Evolutionary conservation across 2,888 invertebrate species (phyloP), one percentile per base, ranked within the genome.

Genomic region (Biston stratarius): DNA sequence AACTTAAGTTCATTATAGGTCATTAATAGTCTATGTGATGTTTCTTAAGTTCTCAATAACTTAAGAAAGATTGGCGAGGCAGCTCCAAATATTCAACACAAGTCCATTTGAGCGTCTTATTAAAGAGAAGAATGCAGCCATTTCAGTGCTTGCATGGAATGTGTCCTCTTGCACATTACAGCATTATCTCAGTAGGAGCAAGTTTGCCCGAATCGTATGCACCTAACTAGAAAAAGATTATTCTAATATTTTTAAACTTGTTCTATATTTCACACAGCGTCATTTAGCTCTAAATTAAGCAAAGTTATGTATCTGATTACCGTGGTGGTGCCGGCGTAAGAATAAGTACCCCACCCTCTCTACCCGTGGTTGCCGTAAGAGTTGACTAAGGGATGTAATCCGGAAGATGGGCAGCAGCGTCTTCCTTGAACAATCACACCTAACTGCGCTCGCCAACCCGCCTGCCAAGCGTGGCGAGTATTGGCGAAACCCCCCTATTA

Each of bases 111-210:
- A 70, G 68, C 75, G 77, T 81, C 77, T 80, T 81, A 78, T 80
- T 77, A 79, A 75, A 77, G 61, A 61, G 65, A 74, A 74, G 68
- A 67, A 74, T 74, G 74, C 77, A 81, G 81, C 74, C 76, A 78
- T 81, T 75, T 70, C 75, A 61, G 59, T 67, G 73, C 75, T 69
- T 71, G 72, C 67, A 58, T 61, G 72, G 72, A 64, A 74, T 72
- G 72, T 70, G 58, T 59, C 62, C 64, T 61, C 9, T 15, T 47
- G 24, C 59, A 10, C 24, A 10, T 6, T 53, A 49, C 10, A 44
- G 12, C 9, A 14, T 14, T 11, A 24, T 42, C 11, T 9, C 59
- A 61, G 59, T 59, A 65, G n/a, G 45, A 14, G 14, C 45, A 45
- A 14, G 7, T 44, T n/a, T 6, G 14, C 45, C 6, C 8, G 8